Evolutionary conservation across 2,888 invertebrate genomes (phyloP), one percentile per base, ranked within the genome.

Genomic region (Epirrita christyi): DNA sequence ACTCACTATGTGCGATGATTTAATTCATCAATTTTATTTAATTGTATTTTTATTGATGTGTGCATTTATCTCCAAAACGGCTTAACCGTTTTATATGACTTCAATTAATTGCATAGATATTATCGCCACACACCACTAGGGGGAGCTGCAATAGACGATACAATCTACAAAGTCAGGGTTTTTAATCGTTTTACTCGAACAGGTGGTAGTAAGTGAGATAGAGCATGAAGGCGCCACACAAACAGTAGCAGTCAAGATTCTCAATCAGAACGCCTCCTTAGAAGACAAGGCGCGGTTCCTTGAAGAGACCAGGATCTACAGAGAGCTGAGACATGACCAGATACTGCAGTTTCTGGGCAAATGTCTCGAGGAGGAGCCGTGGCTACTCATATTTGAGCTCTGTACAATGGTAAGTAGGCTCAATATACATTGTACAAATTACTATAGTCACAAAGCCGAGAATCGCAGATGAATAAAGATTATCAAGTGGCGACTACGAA

Each of bases 141-240:
- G 21, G 4, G 4, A 21, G 4, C 21, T 21, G 21, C 21, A 21
- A 21, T 21, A 21, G 21, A 21, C 21, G n/a, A 3, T 21, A 4
- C 2, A 21, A 21, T 21, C 21, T 21, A 21, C 21, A 21, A 21
- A 21, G 21, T 21, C n/a, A n/a, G n/a, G n/a, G n/a, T 3, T 21
- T 21, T 21, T 21, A 21, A 21, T 21, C 21, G 2, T 21, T 21
- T 21, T 21, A 2, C 21, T 21, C 21, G 2, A 37, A 1, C 71
- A 96, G 95, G 96, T 96, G 11, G 95, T 97, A 4, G 96, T 96
- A 84, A 96, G 96, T 6, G 95, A 96, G 73, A 94, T 96, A 1
- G 93, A 94, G 66, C 71, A 83, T 68, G 73, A 79, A 40, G 76
- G 82, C 47, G 72, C 73, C 8, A 76, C 77, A 6, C 71, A 76